A percentile compares a stretch with the other conserved stretches of the same genome.
phyloP scores from a whole-genome alignment of 2,888 invertebrate genomes.

The Hemicrepidius hirtus region DNA sequence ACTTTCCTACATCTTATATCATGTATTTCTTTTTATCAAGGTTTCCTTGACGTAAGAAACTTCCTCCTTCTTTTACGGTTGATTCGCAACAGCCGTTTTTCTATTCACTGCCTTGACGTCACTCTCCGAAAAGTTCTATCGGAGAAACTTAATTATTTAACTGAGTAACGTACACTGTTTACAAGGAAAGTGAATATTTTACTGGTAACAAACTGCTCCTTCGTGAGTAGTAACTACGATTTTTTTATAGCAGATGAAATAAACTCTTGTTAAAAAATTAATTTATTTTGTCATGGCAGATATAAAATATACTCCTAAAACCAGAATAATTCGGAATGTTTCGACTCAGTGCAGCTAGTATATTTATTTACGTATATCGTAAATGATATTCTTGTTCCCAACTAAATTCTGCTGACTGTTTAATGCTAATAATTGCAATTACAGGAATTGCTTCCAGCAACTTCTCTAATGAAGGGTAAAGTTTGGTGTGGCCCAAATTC shows the following conservation, averaged over 20 bases:
- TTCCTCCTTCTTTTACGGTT: background rate
- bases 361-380: too few relatives aligned
- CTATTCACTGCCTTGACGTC: background rate
- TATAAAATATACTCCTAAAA: too few relatives aligned
- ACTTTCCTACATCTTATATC: background rate
- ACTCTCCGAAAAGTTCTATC: background rate
- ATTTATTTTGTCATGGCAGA: too few relatives aligned
- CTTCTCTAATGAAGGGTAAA: slow-evolving; percentile 9
- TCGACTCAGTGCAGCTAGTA: too few relatives aligned
- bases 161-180: slow-evolving; percentile 8
- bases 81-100: background rate
- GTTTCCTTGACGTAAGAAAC: background rate
- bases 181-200: slow-evolving; percentile 6
- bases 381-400: too few relatives aligned
- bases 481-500: background rate
- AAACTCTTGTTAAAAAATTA: too few relatives aligned
- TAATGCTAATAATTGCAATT: too few relatives aligned
- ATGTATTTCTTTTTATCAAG: background rate
- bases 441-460: background rate
- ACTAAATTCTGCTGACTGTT: too few relatives aligned
- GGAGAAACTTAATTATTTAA: slow-evolving; percentile 21
- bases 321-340: too few relatives aligned
- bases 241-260: too few relatives aligned
- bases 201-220: background rate
- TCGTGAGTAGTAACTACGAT: too few relatives aligned